A percentile compares a stretch with the other conserved stretches of the same genome.
Evolutionary conservation across 2,888 invertebrate genomes (phyloP).

Genomic region (Bombyx huttoni): DNA sequence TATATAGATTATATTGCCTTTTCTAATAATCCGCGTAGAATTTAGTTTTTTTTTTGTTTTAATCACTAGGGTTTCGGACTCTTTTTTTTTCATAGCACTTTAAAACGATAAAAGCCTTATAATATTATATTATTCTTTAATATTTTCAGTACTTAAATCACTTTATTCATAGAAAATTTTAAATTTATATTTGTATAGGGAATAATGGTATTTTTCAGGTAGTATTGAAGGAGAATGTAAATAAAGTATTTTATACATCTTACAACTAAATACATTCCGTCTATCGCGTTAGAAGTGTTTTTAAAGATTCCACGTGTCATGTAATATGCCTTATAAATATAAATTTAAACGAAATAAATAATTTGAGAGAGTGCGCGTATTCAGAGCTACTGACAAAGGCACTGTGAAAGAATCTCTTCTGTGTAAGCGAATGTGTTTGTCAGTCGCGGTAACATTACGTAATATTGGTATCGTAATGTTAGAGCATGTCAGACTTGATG

Average conservation of each 20-base stretch:
- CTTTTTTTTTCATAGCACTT: too few relatives aligned
- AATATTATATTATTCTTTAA: not conserved
- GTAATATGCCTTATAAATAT: not conserved
- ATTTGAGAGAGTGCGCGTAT: not conserved
- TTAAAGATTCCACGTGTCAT: not conserved
- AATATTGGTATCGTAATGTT: too few relatives aligned
- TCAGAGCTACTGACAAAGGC: not conserved
- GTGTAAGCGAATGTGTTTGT: not conserved
- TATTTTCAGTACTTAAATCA: not conserved
- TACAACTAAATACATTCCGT: not conserved
- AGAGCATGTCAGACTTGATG: too few relatives aligned
- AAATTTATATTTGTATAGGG: not conserved
- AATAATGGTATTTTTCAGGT: conserved; percentile 1
- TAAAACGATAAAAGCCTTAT: too few relatives aligned
- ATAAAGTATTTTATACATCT: not conserved
- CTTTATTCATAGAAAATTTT: conserved; percentile 6
- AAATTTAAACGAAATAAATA: not conserved
- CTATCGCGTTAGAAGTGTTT: not conserved
- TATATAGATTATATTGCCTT: too few relatives aligned
- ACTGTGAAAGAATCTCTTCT: not conserved
- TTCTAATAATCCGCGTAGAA: too few relatives aligned
- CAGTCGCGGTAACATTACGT: too few relatives aligned
- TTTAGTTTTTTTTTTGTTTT: too few relatives aligned
- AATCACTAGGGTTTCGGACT: too few relatives aligned
- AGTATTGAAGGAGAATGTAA: not conserved